Base-by-base conservation (phyloP, 2,113 vertebrate species). In the Theropithecus gelada region DNA sequence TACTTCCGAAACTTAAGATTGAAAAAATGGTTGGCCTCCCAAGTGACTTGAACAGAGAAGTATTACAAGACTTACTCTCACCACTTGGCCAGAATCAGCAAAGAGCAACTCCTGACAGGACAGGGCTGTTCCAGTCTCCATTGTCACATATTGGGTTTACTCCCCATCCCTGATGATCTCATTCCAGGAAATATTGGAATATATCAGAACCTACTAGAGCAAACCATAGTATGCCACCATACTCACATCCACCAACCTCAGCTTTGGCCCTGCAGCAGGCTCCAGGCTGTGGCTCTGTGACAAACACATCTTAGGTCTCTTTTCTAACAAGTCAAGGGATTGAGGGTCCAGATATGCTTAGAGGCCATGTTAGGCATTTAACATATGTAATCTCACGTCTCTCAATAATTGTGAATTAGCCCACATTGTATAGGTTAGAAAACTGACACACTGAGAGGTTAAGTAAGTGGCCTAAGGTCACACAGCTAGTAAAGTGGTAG, bases 141-240 rank as follows among this genome's bases (percentile, higher is more conserved):
- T 30, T 35, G 57, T 73, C 40, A 64, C 32, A 6, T 1, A 6
- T 1, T 27, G 20, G 25, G 25, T 90, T 81, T 57, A 30, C 13
- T 43, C 2, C 30, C 23, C 35, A 2, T 43, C 38, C 20, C 52
- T 61, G 92, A 61, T 30, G 22, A 78, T 48, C 50, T 57, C 20
- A 0, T 52, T 48, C 30, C 20, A 27, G 91, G 35, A 96, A 55
- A 84, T n/a, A 32, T 0, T 78, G 30, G 43, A 85, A 76, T 61
- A 6, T 35, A 8, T 35, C 78, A 52, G 80, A 97, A 95, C 66
- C 70, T 88, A 64, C 88, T 45, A 92, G 48, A 96, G 30, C n/a
- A 81, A 93, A 84, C 57, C n/a, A 57, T 73, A 76, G 22, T 64
- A 91, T 2, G 57, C n/a, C 55, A 76, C 70, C 11, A 16, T 50